Evolutionary conservation across 2,797 vertebrate species (phyloP).

Genomic region (Aselliscus stoliczkanus): DNA sequence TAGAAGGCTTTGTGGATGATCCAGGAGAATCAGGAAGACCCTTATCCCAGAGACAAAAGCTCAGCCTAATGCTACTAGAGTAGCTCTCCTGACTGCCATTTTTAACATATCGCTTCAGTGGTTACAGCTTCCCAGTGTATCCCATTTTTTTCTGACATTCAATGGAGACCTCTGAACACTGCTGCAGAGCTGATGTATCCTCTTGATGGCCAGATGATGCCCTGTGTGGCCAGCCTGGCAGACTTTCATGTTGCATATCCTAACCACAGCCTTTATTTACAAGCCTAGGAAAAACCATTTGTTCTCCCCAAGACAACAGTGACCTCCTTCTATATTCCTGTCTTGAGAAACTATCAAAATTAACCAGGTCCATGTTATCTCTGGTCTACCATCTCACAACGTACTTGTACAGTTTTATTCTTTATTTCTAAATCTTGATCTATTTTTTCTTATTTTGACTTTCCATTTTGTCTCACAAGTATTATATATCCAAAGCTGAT

Average conservation of each 20-base stretch:
- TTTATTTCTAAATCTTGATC: background rate
- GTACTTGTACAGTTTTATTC: background rate
- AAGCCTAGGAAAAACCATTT: background rate
- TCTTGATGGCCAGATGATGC: background rate
- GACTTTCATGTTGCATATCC: background rate
- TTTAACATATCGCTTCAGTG: background rate
- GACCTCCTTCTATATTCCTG: background rate
- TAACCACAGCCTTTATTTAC: background rate
- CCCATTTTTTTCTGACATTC: background rate
- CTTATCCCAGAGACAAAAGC: slow-evolving; percentile 55
- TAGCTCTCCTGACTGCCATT: slow-evolving; percentile 38
- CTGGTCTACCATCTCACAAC: background rate
- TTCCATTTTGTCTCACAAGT: background rate
- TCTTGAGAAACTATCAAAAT: background rate
- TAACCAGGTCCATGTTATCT: background rate
- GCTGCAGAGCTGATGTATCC: background rate
- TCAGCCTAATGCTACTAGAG: slow-evolving; percentile 37
- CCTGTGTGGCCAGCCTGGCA: background rate
- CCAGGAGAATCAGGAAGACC: slow-evolving; percentile 54
- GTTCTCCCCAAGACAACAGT: background rate
- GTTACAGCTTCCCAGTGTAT: background rate
- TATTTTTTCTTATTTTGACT: background rate
- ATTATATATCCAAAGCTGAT: background rate
- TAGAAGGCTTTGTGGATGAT: slow-evolving; percentile 55
- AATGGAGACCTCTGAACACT: background rate